Evolutionary conservation across 2,888 invertebrate genomes (phyloP), one percentile per base, ranked within the genome.

Genomic region (Timandra comae): DNA sequence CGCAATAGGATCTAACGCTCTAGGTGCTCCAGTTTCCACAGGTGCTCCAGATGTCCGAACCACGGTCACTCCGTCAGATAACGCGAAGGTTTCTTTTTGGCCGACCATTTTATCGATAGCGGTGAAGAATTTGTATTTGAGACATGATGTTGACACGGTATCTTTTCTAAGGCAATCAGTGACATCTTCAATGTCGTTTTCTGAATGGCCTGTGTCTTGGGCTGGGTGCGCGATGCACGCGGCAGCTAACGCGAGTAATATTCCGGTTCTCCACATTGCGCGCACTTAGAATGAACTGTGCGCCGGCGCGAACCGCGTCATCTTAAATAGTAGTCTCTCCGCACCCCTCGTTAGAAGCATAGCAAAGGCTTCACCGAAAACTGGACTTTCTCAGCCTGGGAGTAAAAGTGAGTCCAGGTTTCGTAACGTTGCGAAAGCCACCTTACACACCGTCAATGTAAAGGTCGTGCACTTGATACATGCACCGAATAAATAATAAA

Each of bases 61-160:
- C 12, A 95, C 92, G 28, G 94, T 94, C 30, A 95, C 93, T 33
- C 95, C 95, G 50, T 95, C 94, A 35, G 93, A 91, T 25, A 95
- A 73, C 5, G 92, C 89, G 62, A 94, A 93, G 41, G 90, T 90
- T 60, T 95, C 94, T 70, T 93, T 93, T 52, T 91, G 91, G 29
- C 91, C 91, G 38, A 94, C 86, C 87, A 93, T 91, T 76, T 94
- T 94, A 84, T 95, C 95, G 50, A 95, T 93, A 76, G 91, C 94
- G 11, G 93, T 91, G 86, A 94, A 93, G 64, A 95, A 89, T 70
- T 94, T 95, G 87, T 93, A 93, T 74, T 94, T 95, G 58, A 95
- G 90, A 72, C 95, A 95, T 73, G 92, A 91, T 51, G 93, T 90
- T 13, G 94, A 24, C 5, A 24, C 24, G 24, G 24, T 93, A 64